These are phyloP conservation scores for Nemopilema nomurai DNA, from an alignment of 30 jellyfish, hydroid and myxozoan genomes.

Conservation along the genomic window DNA sequence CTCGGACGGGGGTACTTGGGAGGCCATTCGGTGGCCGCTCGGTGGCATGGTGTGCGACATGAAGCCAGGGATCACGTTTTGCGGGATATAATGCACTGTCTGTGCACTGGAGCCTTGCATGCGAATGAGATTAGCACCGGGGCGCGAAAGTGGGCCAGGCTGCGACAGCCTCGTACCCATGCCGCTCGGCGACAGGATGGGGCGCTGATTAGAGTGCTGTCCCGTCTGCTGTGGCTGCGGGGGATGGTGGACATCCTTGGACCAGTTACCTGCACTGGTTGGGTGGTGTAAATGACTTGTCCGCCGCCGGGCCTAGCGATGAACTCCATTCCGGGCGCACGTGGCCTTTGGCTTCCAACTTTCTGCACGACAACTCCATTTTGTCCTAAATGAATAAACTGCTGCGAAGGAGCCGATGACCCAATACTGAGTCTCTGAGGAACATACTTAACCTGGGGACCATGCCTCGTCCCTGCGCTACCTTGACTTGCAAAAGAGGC, in stretches of 20 bases:
- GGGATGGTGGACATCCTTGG: conserved; percentile 78
- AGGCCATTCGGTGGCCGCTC: conserved; percentile 16
- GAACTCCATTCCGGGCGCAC: conserved; percentile 35
- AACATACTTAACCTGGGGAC: conserved; percentile 68
- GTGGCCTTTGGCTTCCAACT: conserved; percentile 47
- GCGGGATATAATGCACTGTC: conserved; percentile 66
- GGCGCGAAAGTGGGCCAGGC: conserved; percentile 44
- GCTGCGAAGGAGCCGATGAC: conserved; percentile 25
- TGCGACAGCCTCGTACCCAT: conserved; percentile 36
- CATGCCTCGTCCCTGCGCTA: conserved; percentile 36
- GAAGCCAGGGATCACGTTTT: conserved; percentile 50
- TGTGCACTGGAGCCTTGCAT: conserved; percentile 54
- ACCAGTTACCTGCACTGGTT: conserved; percentile 69
- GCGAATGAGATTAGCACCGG: conserved; percentile 30
- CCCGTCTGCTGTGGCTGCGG: conserved; percentile 68
- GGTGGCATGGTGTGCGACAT: conserved; percentile 23
- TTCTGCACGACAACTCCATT: conserved; percentile 55
- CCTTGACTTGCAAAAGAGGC: conserved; percentile 12
- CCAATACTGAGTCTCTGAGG: conserved; percentile 47
- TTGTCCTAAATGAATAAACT: conserved; percentile 51
- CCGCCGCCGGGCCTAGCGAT: conserved; percentile 30
- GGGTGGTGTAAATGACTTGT: conserved; percentile 62
- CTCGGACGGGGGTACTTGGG: conserved; percentile 44
- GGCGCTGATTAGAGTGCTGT: conserved; percentile 54
- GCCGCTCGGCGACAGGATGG: conserved; percentile 48